phyloP scores from a whole-genome alignment of 2,888 invertebrate species.

The Leptura quadrifasciata region DNA sequence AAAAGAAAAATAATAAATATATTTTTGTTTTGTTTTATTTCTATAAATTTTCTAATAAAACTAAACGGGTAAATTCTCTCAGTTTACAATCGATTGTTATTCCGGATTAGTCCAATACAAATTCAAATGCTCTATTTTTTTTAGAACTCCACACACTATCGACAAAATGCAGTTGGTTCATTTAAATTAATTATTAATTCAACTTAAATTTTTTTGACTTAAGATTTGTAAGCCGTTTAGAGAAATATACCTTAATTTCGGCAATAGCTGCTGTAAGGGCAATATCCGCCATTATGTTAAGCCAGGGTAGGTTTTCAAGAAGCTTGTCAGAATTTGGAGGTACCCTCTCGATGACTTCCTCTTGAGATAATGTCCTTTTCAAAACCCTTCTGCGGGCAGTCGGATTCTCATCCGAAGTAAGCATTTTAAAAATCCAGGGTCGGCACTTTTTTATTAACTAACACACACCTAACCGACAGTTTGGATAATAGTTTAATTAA shows the following conservation, averaged over 20 bases:
- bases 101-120: too few relatives aligned
- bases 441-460: slow-evolving; percentile 17
- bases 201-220: too few relatives aligned
- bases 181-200: too few relatives aligned
- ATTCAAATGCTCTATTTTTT: too few relatives aligned
- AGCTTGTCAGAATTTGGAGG: slow-evolving; percentile 71
- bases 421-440: slow-evolving; percentile 58
- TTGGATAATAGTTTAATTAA: slow-evolving; percentile 8
- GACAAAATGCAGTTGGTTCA: too few relatives aligned
- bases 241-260: slow-evolving; percentile 70
- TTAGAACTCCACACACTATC: too few relatives aligned
- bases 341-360: slow-evolving; percentile 66
- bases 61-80: too few relatives aligned
- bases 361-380: slow-evolving; percentile 64
- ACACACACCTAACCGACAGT: slow-evolving; percentile 37
- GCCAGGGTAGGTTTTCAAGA: slow-evolving; percentile 70
- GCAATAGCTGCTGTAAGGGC: slow-evolving; percentile 71
- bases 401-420: slow-evolving; percentile 66
- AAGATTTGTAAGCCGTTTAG: neutral
- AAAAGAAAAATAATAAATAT: too few relatives aligned
- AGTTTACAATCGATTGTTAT: too few relatives aligned
- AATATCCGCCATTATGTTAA: slow-evolving; percentile 71
- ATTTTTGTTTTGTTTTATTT: too few relatives aligned
- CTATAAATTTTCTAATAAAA: too few relatives aligned
- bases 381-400: slow-evolving; percentile 63